Base-by-base conservation (phyloP, 2,888 invertebrate genomes). In the Platypus cylindrus region DNA sequence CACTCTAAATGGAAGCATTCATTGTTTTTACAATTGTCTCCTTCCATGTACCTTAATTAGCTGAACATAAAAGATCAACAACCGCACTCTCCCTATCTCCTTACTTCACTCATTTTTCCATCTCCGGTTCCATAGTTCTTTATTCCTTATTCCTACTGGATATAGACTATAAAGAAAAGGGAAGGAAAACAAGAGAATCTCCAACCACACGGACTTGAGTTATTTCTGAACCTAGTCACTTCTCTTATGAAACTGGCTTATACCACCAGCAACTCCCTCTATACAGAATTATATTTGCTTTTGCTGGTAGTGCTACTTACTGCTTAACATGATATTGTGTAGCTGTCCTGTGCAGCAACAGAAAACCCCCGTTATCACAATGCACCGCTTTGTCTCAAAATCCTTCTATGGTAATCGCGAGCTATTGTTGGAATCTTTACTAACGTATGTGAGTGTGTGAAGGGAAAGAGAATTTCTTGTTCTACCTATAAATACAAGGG, bases 351-450 rank as follows among this genome's bases (percentile, higher is more conserved):
- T 47, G 51, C 61, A 61, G 58, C 48, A 49, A 5, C 29, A 35
- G 46, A n/a, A n/a, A n/a, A n/a, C n/a, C n/a, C n/a, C 49, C 45
- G 54, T 51, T 56, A 57, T 55, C 55, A 51, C 49, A 43, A 44
- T 38, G 43, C 35, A n/a, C n/a, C n/a, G 51, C 59, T 60, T 59
- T 60, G 58, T 60, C 58, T 58, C 56, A 55, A 49, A 50, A 48
- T n/a, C 53, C 50, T 53, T 55, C 53, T 50, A 58, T 56, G 58
- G 53, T 60, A 59, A 60, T 60, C 57, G 56, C 49, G 45, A 48
- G 44, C 53, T 48, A 57, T 59, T 59, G 58, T 59, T 48, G 48
- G 45, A 45, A 47, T 50, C 48, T 50, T 47, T 48, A 43, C 34
- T 44, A 38, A 44, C 41, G 53, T 49, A 49, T 48, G 50, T 47